Evolutionary conservation across 2,113 vertebrate species (phyloP), one percentile per base, ranked within the genome.

Genomic region (Lipophrys pholis): DNA sequence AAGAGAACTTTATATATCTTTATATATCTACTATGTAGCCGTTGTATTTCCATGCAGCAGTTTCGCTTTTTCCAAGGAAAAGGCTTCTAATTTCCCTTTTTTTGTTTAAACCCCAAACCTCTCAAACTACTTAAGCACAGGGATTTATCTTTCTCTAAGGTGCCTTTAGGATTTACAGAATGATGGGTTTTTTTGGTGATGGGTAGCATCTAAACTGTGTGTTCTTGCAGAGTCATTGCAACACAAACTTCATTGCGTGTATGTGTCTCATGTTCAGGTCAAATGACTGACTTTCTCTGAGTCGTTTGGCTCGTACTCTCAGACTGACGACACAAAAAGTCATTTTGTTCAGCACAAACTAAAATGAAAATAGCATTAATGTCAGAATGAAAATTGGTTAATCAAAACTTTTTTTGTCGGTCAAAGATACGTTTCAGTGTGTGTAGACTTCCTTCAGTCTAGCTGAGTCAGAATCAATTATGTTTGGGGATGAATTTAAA

Each of bases 131-230:
- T 53, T 3, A 4, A 70, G 66, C 49, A 64, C 82, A 85, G 82
- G 82, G 82, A 80, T 89, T 50, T 79, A 59, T 80, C 70, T 88
- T 85, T 71, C 71, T 88, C 73, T 87, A 86, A 74, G 86, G 90
- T 91, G 91, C 91, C 89, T 92, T 91, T 84, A 84, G 76, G 69
- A 83, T 67, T 62, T 62, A 69, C 68, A 66, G 55, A 78, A 35
- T 68, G 57, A 85, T 69, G 63, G 85, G 49, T 81, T 86, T 74
- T 30, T 59, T 77, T 79, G 79, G 66, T 21, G 43, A 52, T 52
- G 68, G 53, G 56, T 70, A 68, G 61, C 67, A 67, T 83, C 36
- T 73, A 41, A 78, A 80, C 57, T 45, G 21, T 39, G 43, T 17
- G 56, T 81, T 73, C 65, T 67, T 80, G 66, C 57, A 49, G 56